phyloP scores from a whole-genome alignment of 2,113 vertebrate genomes.

The Leuciscus idus region DNA sequence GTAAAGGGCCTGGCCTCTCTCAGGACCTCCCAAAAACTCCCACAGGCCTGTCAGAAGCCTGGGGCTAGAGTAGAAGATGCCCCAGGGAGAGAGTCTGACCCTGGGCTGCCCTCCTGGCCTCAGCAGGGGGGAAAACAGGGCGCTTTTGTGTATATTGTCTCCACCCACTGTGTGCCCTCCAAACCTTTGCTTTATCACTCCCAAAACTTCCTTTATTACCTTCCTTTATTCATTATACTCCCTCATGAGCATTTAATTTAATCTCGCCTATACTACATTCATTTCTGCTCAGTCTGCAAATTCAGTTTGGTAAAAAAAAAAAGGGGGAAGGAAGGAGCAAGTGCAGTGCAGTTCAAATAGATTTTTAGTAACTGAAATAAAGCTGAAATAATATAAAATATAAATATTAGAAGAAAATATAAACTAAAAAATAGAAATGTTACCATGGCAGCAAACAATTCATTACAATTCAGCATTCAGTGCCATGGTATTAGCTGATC shows the following conservation, averaged over 20 bases:
- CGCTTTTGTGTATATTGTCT: constrained; percentile 28
- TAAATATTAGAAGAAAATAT: not conserved
- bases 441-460: not conserved
- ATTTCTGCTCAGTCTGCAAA: not conserved
- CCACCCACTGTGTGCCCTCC: constrained; percentile 16
- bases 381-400: not conserved
- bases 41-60: constrained; percentile 50
- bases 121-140: not conserved
- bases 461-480: not conserved
- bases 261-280: not conserved
- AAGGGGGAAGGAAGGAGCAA: not conserved
- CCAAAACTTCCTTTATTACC: constrained; percentile 5
- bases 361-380: not conserved
- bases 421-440: not conserved
- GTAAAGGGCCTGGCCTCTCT: constrained; percentile 51
- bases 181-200: constrained; percentile 15
- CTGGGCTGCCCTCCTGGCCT: constrained; percentile 40
- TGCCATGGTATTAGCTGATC: not conserved
- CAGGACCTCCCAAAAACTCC: constrained; percentile 57
- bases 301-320: not conserved
- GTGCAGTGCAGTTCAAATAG: not conserved
- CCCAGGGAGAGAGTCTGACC: constrained; percentile 51
- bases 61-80: constrained; percentile 39
- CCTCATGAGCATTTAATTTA: not conserved
- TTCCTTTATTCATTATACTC: constrained; percentile 21